phyloP scores from a whole-genome alignment of 2,888 invertebrate species.

The Andrena dorsata region DNA sequence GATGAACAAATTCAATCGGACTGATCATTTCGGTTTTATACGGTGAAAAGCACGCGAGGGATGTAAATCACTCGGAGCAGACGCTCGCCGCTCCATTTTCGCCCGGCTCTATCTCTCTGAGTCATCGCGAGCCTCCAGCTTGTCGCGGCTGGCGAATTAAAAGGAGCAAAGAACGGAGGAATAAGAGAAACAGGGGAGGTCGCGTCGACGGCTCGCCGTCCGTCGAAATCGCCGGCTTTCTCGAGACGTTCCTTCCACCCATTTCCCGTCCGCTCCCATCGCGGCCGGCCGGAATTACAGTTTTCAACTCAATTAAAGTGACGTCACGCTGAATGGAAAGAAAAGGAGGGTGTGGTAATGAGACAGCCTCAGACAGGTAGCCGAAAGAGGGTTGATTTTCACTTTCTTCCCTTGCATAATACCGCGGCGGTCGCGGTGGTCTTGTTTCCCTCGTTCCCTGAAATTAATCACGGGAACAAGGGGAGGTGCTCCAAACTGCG shows the following conservation, averaged over 20 bases:
- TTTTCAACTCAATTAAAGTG: conserved; percentile 52
- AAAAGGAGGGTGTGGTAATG: conserved; percentile 1
- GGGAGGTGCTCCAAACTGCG: too few species aligned
- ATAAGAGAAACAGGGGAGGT: not conserved
- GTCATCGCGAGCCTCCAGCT: conserved; percentile 32
- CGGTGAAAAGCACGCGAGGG: not conserved
- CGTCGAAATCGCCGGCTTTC: conserved; percentile 4
- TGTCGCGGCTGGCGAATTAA: conserved; percentile 20
- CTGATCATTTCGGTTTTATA: conserved; percentile 43
- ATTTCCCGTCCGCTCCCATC: not conserved
- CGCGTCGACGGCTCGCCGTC: not conserved
- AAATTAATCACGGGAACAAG: conserved; percentile 2
- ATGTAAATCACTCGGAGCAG: conserved; percentile 46
- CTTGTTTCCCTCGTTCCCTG: not conserved
- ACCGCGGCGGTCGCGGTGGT: not conserved
- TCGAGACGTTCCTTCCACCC: not conserved
- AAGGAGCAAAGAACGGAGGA: not conserved
- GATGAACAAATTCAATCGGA: conserved; percentile 58
- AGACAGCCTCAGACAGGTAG: conserved; percentile 18
- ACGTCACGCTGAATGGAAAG: conserved; percentile 35
- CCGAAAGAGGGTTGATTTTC: conserved; percentile 19
- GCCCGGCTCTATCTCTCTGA: conserved; percentile 34
- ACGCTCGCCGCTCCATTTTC: conserved; percentile 38
- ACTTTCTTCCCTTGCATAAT: conserved; percentile 20
- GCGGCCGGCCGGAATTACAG: conserved; percentile 15